Base-by-base conservation (phyloP, 2,113 vertebrate species). In the Eubucco bourcierii region DNA sequence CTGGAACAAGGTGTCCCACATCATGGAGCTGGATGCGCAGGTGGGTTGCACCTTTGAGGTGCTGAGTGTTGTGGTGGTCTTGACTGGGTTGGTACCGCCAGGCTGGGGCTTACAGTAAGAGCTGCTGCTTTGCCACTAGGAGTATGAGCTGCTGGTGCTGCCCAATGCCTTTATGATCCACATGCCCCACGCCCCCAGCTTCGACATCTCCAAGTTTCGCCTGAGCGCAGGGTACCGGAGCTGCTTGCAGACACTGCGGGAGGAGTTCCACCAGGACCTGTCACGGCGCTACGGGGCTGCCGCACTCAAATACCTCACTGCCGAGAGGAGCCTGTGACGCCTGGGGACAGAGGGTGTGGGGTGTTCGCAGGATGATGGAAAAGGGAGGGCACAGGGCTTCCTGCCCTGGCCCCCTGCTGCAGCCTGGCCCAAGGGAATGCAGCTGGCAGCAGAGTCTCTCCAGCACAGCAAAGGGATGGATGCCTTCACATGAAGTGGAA, bases 1-100 rank as follows among this genome's bases (percentile, higher is more conserved):
- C 95, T 99, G 99, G 99, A 99, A 99, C 98, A 99, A 99, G 95
- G 99, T 99, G 89, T 99, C 99, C 29, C 99, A 99, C 78, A 97
- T 98, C 58, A 98, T 99, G 98, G 99, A 99, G 97, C 98, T 99
- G 86, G 99, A 99, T 33, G 99, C 98, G 4, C 98, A 99, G 98
- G 99, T 99, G 96, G 86, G 95, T 83, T 58, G 61, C 34, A 6
- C 68, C 15, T 0, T 0, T 2, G 64, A 25, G 60, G 37, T 0
- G 2, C 27, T 5, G 76, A 59, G 28, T 7, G 63, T 1, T 16
- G 56, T 27, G n/a, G 27, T 14, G 6, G 15, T 59, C 11, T n/a
- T 31, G 46, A 56, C 47, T 2, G 13, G 52, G 63, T 21, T 3
- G 60, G 52, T 28, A 4, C 9, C 67, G 5, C 33, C 12, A 19